Evolutionary conservation across 2,113 vertebrate species (phyloP).

Genomic region (Triplophysa siluroides): DNA sequence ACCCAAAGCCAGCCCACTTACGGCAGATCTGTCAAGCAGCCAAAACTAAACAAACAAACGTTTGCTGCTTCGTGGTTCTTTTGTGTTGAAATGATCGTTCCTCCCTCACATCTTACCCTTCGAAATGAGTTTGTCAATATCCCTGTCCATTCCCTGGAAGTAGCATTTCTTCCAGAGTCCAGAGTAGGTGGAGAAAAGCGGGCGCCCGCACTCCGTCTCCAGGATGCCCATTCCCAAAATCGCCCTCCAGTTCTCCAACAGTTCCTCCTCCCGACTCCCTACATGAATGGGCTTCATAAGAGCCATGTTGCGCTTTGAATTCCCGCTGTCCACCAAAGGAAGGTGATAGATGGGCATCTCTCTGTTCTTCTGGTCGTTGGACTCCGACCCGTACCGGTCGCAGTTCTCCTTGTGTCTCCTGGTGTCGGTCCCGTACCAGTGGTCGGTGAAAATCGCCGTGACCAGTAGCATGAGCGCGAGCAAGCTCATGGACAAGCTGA

Average conservation of each 20-base stretch:
- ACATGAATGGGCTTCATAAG: conserved; percentile 76
- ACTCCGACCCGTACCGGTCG: conserved; percentile 77
- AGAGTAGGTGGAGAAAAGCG: conserved; percentile 81
- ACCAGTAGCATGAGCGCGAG: conserved; percentile 79
- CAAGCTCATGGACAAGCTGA: conserved; percentile 78
- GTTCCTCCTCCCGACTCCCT: conserved; percentile 76
- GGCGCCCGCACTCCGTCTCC: conserved; percentile 83
- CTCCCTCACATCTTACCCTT: conserved; percentile 65
- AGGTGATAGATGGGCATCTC: conserved; percentile 91
- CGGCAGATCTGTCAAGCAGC: background rate
- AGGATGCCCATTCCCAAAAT: conserved; percentile 85
- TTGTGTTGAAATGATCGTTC: background rate
- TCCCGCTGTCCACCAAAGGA: conserved; percentile 78
- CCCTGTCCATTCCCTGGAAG: conserved; percentile 77
- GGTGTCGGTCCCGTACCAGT: conserved; percentile 88
- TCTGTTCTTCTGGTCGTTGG: conserved; percentile 84
- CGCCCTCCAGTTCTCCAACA: conserved; percentile 83
- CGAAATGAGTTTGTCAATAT: conserved; percentile 83
- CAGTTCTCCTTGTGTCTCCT: conserved; percentile 85
- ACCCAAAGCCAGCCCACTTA: background rate
- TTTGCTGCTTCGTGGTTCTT: background rate
- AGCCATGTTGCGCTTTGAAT: conserved; percentile 67
- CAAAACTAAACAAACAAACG: background rate
- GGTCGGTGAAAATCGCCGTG: conserved; percentile 83
- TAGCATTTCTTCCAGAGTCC: conserved; percentile 88